Evolutionary conservation across 2,888 invertebrate species (phyloP).

Genomic region (Synanthedon tipuliformis): DNA sequence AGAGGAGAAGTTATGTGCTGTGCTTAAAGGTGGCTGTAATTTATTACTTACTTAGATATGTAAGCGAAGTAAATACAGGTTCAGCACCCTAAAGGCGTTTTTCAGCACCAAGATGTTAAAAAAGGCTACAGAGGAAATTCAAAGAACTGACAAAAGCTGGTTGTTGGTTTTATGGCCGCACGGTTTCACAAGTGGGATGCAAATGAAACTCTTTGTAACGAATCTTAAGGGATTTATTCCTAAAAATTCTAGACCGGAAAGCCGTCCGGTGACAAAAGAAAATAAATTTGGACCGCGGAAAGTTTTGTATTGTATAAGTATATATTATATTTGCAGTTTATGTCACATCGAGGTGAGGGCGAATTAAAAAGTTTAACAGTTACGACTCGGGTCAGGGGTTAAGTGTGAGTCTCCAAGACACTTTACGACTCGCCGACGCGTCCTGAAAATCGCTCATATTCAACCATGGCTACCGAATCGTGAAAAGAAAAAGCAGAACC

Average conservation of each 20-base stretch:
- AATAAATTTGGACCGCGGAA: conserved; percentile 38
- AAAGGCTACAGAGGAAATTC: too few species aligned
- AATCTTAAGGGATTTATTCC: conserved; percentile 62
- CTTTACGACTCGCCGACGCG: not conserved
- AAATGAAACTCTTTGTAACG: conserved; percentile 64
- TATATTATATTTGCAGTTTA: conserved; percentile 13
- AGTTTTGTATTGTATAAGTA: conserved; percentile 22
- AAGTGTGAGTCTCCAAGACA: not conserved
- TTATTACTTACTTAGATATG: too few species aligned
- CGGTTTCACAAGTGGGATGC: conserved; percentile 37
- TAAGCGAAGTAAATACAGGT: too few species aligned
- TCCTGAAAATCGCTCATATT: too few species aligned
- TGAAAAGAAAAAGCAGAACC: too few species aligned
- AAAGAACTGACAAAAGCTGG: too few species aligned
- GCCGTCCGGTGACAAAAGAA: conserved; percentile 34
- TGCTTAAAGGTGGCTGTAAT: too few species aligned
- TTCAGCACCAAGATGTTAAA: too few species aligned
- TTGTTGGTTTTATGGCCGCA: not conserved
- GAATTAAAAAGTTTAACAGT: not conserved
- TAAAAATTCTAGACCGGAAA: conserved; percentile 46
- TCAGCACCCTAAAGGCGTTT: too few species aligned
- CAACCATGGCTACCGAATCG: too few species aligned
- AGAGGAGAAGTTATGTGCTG: too few species aligned
- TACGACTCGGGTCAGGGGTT: not conserved
- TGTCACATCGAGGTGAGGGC: not conserved